Conservation (phyloP, 2,113 vertebrate genomes). For the Ranitomeya variabilis region DNA sequence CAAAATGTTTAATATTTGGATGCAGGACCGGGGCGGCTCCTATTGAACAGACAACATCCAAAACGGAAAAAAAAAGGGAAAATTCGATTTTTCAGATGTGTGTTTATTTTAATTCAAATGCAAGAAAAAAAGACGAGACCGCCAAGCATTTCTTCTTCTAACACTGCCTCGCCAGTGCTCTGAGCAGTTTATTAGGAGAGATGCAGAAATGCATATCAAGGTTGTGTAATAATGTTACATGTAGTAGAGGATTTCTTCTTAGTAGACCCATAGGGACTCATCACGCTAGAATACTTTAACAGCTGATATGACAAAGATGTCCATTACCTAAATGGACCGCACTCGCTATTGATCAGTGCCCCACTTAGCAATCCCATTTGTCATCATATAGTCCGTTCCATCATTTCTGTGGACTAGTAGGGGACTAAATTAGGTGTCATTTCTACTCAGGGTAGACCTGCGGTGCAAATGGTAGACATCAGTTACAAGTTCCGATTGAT, state of each 20-base stretch:
- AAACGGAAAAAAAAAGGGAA: neutral
- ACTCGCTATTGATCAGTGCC: constrained; percentile 86
- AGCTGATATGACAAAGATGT: constrained; percentile 80
- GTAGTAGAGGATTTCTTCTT: constrained; percentile 63
- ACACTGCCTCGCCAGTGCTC: constrained; percentile 45
- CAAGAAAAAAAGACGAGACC: constrained; percentile 4
- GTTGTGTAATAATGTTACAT: constrained; percentile 63
- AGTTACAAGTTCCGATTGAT: constrained; percentile 59
- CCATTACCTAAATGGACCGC: constrained; percentile 94
- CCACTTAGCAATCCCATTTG: constrained; percentile 77
- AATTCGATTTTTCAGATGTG: neutral
- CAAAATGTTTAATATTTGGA: constrained; percentile 31
- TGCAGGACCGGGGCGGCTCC: neutral
- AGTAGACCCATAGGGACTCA: constrained; percentile 81
- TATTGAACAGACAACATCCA: constrained; percentile 12
- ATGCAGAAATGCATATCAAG: constrained; percentile 64
- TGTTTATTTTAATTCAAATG: constrained; percentile 14
- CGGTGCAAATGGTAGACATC: constrained; percentile 69
- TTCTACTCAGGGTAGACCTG: constrained; percentile 73
- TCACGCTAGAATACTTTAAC: constrained; percentile 78
- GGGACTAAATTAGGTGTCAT: constrained; percentile 67
- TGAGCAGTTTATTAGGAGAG: constrained; percentile 61
- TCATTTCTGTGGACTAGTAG: constrained; percentile 71
- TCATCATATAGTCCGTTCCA: constrained; percentile 79
- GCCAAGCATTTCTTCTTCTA: neutral